phyloP scores from a whole-genome alignment of 2,797 vertebrate genomes.

The Poeciliopsis presidionis region DNA sequence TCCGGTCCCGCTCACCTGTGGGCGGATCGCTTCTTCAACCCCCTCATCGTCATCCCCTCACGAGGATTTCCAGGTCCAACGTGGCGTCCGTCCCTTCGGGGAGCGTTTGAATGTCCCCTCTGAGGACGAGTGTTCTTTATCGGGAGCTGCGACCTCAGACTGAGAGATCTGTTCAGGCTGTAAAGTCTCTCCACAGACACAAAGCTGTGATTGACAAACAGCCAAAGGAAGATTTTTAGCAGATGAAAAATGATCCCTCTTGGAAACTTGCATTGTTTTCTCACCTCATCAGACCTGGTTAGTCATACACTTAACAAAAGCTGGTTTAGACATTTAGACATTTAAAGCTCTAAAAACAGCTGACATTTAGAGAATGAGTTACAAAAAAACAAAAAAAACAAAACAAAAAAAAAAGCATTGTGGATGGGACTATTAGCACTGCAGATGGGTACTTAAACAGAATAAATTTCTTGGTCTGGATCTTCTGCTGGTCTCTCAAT shows the following conservation, averaged over 20 bases:
- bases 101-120: conserved; percentile 26
- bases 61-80: conserved; percentile 21
- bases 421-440: conserved; percentile 12
- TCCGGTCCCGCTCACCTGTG: conserved; percentile 21
- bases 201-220: conserved; percentile 54
- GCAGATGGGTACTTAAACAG: not conserved
- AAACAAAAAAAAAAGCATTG: not conserved
- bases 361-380: conserved; percentile 14
- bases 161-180: conserved; percentile 33
- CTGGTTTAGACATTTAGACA: conserved; percentile 44
- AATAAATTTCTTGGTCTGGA: not conserved
- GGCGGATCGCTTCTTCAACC: conserved; percentile 29
- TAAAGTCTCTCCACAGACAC: conserved; percentile 11
- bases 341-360: conserved; percentile 36
- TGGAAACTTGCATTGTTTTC: conserved; percentile 36
- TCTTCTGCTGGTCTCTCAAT: not conserved
- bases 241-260: conserved; percentile 25
- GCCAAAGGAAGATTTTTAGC: conserved; percentile 38
- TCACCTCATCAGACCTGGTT: conserved; percentile 17
- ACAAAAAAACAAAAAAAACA: not conserved
- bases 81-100: conserved; percentile 27
- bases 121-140: conserved; percentile 37
- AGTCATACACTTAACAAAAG: not conserved
- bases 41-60: not conserved
- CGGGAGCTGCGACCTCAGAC: conserved; percentile 25